Percentiles rank a stretch among this genome's conserved stretches.
phyloP scores from a whole-genome alignment of 92 coral and sea anemone species.

The Epizoanthus illoricatus region DNA sequence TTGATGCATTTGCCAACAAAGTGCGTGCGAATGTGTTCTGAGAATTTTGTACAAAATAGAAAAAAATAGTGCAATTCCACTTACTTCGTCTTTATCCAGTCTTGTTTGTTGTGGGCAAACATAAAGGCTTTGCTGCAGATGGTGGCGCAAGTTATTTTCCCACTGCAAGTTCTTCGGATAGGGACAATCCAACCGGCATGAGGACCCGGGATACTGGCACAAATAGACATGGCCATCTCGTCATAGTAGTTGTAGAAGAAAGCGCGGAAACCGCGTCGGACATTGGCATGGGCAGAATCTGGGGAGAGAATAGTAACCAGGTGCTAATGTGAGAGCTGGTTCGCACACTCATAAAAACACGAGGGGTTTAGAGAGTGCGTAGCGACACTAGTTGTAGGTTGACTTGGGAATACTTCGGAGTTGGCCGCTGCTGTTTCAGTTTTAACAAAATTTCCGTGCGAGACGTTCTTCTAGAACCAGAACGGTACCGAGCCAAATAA shows the following conservation, averaged over 20 bases:
- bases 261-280: constrained; percentile 54
- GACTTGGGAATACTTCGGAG: too few relatives aligned
- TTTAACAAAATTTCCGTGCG: too few relatives aligned
- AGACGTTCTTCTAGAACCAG: too few relatives aligned
- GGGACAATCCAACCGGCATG: constrained; percentile 35
- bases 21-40: neutral
- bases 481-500: too few relatives aligned
- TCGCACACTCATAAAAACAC: too few relatives aligned
- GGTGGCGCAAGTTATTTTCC: constrained; percentile 6
- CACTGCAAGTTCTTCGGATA: constrained; percentile 48
- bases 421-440: too few relatives aligned
- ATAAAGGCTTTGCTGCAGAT: constrained; percentile 34
- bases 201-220: constrained; percentile 39
- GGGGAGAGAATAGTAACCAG: neutral
- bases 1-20: neutral
- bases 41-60: neutral
- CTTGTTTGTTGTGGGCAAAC: neutral
- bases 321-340: too few relatives aligned
- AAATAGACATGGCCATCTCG: constrained; percentile 55
- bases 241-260: constrained; percentile 56
- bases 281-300: neutral
- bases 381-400: too few relatives aligned
- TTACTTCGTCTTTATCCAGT: constrained; percentile 9
- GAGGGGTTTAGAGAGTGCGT: too few relatives aligned
- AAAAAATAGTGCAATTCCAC: neutral